phyloP scores from a whole-genome alignment of 2,797 vertebrate genomes.

The Mustela erminea region DNA sequence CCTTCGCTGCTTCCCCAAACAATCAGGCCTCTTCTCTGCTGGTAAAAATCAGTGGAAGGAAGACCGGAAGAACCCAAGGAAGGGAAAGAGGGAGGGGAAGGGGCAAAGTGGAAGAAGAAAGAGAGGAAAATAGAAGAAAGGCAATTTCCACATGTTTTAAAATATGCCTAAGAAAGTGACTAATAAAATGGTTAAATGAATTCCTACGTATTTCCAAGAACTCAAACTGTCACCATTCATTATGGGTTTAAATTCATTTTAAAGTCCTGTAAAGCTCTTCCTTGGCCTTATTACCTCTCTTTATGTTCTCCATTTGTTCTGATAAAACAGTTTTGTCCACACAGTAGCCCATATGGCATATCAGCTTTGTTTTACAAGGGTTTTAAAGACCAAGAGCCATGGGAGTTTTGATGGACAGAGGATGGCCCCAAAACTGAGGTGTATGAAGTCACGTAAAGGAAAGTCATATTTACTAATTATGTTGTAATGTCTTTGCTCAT shows the following conservation, averaged over 20 bases:
- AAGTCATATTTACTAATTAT: not conserved
- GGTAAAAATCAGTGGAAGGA: conserved; percentile 6
- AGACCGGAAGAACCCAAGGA: not conserved
- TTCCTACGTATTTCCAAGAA: conserved; percentile 65
- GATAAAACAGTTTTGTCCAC: not conserved
- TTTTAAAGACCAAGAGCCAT: conserved; percentile 43
- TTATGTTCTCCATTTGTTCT: not conserved
- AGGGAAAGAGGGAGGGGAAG: not conserved
- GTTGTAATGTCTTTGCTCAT: not conserved
- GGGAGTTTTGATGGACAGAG: not conserved
- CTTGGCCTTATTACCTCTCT: not conserved
- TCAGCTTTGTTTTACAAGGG: not conserved
- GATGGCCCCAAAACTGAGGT: not conserved
- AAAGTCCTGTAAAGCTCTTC: not conserved
- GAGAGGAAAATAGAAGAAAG: not conserved
- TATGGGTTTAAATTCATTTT: conserved; percentile 3
- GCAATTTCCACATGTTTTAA: not conserved
- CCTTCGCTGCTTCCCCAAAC: not conserved
- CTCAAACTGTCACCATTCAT: not conserved
- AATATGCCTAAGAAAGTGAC: conserved; percentile 40
- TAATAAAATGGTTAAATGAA: conserved; percentile 14
- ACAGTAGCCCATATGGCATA: not conserved
- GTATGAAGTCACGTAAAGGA: not conserved
- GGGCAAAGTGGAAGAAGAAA: not conserved
- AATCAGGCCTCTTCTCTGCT: not conserved